Base-by-base conservation (phyloP, 2,888 invertebrate species). In the Malthinus seriepunctatus region DNA sequence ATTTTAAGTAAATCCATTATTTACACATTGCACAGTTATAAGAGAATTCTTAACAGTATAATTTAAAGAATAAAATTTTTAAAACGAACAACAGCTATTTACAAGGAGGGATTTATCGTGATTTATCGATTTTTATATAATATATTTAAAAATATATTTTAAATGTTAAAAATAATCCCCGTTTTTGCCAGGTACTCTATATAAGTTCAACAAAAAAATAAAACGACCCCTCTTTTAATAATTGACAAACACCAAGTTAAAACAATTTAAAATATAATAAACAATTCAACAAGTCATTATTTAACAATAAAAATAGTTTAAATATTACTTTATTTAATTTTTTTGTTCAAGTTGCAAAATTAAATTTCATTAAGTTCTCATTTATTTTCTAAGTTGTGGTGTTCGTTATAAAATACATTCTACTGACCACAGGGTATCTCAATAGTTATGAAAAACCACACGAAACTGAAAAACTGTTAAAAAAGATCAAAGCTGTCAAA, bases 31-130 rank as follows among this genome's bases (percentile, higher is more conserved):
- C 54, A 46, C 45, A 44, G 23, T 45, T 53, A 47, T 48, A 39
- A 59, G 50, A 54, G 32, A 53, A 48, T 54, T 50, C 35, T 37
- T 50, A 60, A 37, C 52, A 58, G 50, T 51, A 55, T 51, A 47
- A 48, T 69, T 74, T 69, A 72, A 73, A 76, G 74, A 75, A 77
- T 76, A 76, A 74, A 76, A 74, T 74, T 71, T 76, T 66, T 60
- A 71, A 74, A 70, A 68, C 64, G 71, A 71, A 74, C 69, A 73
- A 74, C 73, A 71, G 71, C 71, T 76, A 75, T 77, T 60, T 76
- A 77, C 76, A 69, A 73, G 73, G 74, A 74, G 74, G 74, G 73
- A 73, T 69, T 73, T 23, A 69, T 60, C 60, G 38, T 52, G 56
- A 50, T 57, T 61, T 12, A 23, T 53, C 49, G 55, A 48, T 56